Evolutionary conservation across 1,140 invertebrate species (phyloP).

Genomic region (Subanguina moxae): DNA sequence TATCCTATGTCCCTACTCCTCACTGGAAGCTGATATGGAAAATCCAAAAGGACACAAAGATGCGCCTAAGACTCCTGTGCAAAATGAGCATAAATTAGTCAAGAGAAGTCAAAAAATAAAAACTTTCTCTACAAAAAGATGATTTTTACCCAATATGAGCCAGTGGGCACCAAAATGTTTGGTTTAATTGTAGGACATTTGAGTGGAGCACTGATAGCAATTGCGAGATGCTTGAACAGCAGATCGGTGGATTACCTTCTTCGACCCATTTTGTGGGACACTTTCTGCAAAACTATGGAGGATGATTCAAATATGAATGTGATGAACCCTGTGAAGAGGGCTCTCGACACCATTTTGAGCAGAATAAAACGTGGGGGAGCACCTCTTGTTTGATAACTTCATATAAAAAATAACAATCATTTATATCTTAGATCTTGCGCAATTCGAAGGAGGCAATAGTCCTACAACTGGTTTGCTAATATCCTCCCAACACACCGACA

Average conservation of each 20-base stretch:
- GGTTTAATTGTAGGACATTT: constrained; percentile 22
- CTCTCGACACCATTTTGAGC: constrained; percentile 4
- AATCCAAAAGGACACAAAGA: no score
- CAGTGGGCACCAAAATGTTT: constrained; percentile 1
- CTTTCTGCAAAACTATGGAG: constrained; percentile 26
- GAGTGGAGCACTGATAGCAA: constrained; percentile 25
- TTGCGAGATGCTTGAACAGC: constrained; percentile 22
- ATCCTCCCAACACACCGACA: constrained; percentile 17
- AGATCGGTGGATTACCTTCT: constrained; percentile 21
- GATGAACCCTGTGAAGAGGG: constrained; percentile 10
- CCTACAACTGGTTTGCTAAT: not conserved
- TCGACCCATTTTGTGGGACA: constrained; percentile 35
- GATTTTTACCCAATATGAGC: no score
- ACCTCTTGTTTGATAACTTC: constrained; percentile 15
- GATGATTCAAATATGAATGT: constrained; percentile 23
- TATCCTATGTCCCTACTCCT: no score
- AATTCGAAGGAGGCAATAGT: constrained; percentile 16
- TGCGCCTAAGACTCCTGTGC: no score
- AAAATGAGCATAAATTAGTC: no score
- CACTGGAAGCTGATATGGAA: no score
- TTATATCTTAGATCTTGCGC: constrained; percentile 26
- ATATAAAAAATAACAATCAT: no score
- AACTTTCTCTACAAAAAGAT: no score
- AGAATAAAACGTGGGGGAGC: constrained; percentile 9
- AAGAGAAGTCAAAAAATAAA: no score